phyloP scores from a whole-genome alignment of 2,113 vertebrate species.

The Cisticola juncidis region DNA sequence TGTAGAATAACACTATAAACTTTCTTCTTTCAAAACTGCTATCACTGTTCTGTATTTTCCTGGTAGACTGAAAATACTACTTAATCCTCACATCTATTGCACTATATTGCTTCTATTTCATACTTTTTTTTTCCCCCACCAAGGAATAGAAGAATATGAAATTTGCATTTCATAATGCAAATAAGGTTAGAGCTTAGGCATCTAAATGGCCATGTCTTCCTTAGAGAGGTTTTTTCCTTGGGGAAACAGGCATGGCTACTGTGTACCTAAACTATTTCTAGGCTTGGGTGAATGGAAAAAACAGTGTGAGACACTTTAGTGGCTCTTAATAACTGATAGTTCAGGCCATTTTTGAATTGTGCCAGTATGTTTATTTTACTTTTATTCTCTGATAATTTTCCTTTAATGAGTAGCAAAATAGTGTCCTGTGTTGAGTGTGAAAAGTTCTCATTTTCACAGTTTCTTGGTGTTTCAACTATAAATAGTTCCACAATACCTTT shows the following conservation, averaged over 20 bases:
- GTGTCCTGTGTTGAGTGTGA: background rate
- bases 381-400: background rate
- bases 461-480: background rate
- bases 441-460: background rate
- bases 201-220: fast-evolving
- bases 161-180: background rate
- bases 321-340: background rate
- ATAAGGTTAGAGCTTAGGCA: background rate
- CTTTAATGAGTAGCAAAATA: background rate
- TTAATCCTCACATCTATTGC: background rate
- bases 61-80: background rate
- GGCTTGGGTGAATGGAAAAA: background rate
- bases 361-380: background rate
- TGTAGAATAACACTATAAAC: background rate
- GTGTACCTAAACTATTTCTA: background rate
- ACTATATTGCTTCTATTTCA: background rate
- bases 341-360: background rate
- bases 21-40: background rate
- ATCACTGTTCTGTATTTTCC: background rate
- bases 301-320: background rate
- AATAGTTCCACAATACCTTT: background rate
- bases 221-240: background rate
- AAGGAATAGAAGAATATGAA: background rate
- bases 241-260: background rate
- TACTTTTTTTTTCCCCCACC: fast-evolving